Percentiles rank a stretch among this genome's conserved stretches.
Conservation (phyloP, 2,888 invertebrate species). For the Sialis fuliginosa region DNA sequence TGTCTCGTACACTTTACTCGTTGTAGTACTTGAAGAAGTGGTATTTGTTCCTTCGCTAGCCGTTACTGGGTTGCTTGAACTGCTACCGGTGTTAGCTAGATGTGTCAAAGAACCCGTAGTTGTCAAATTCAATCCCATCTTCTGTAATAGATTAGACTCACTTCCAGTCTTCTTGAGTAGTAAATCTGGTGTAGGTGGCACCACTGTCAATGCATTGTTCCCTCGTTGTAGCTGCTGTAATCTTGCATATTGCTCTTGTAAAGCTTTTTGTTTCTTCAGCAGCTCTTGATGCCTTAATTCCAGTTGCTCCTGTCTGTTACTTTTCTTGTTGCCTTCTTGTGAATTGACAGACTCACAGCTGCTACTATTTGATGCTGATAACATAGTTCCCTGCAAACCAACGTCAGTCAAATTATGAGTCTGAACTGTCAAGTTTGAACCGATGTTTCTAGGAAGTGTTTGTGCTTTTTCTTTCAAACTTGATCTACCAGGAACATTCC, state of each 20-base stretch:
- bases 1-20: conserved; percentile 77
- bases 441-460: conserved; percentile 25
- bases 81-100: conserved; percentile 26
- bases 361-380: conserved; percentile 45
- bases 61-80: conserved; percentile 13
- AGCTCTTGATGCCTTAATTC: conserved; percentile 81
- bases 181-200: conserved; percentile 41
- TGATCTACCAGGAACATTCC: conserved; percentile 15
- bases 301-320: conserved; percentile 49
- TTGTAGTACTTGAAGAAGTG: conserved; percentile 30
- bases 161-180: conserved; percentile 71
- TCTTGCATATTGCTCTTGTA: conserved; percentile 83
- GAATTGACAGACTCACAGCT: conserved; percentile 62
- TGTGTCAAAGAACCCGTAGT: conserved; percentile 44
- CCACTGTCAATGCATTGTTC: conserved; percentile 41
- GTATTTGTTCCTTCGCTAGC: conserved; percentile 9
- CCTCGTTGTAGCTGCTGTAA: conserved; percentile 74
- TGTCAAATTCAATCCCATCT: conserved; percentile 54
- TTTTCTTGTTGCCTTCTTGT: conserved; percentile 44
- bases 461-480: conserved; percentile 17
- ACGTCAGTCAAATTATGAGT: conserved; percentile 12
- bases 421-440: conserved; percentile 21
- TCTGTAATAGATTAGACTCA: conserved; percentile 70
- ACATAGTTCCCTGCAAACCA: conserved; percentile 19
- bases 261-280: conserved; percentile 67